These are phyloP conservation scores for Hirundichthys speculiger DNA, from an alignment of 2,113 vertebrate genomes.

Conservation along the genomic window DNA sequence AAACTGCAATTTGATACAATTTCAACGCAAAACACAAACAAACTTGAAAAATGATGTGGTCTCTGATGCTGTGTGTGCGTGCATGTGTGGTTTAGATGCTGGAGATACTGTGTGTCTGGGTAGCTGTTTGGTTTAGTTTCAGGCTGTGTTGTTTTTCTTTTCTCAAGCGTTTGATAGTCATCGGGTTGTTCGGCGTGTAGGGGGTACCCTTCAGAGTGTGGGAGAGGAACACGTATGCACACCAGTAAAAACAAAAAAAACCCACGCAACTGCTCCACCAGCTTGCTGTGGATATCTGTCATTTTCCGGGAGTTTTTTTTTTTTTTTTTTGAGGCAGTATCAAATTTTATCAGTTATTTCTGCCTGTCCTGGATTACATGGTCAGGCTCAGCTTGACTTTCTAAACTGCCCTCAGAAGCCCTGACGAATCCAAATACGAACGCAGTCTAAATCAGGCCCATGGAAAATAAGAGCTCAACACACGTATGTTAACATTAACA, in stretches of 20 bases:
- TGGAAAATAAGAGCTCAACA: too few relatives aligned
- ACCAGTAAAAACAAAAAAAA: constrained; percentile 31
- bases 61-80: constrained; percentile 41
- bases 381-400: too few relatives aligned
- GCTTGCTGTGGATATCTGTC: background rate
- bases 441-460: too few relatives aligned
- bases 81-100: constrained; percentile 61
- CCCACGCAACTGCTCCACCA: constrained; percentile 1
- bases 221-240: constrained; percentile 47
- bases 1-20: constrained; percentile 68
- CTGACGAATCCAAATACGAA: too few relatives aligned
- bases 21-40: constrained; percentile 58
- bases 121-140: constrained; percentile 63
- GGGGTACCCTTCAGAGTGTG: constrained; percentile 31
- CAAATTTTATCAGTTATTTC: constrained; percentile 2
- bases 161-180: constrained; percentile 62
- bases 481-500: too few relatives aligned
- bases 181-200: constrained; percentile 39
- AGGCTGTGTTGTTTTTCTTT: constrained; percentile 51
- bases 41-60: constrained; percentile 57
- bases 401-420: too few relatives aligned
- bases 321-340: background rate
- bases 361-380: background rate
- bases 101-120: constrained; percentile 64
- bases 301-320: constrained; percentile 17